Evolutionary conservation across 2,797 vertebrate genomes (phyloP), one percentile per base, ranked within the genome.

Genomic region (Spinus olivaceus): DNA sequence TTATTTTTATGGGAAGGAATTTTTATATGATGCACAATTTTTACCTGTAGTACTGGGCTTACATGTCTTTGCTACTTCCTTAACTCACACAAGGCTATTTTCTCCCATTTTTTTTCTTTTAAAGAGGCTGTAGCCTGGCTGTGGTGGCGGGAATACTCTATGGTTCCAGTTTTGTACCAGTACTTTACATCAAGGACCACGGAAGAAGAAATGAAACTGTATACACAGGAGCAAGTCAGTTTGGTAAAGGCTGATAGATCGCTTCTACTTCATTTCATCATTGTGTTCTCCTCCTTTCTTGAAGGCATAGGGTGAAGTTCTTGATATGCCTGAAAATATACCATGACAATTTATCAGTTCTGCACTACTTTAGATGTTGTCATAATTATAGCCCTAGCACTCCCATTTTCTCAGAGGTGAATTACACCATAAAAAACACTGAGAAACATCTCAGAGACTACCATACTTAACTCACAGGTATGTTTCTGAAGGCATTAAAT

Each of bases 171-270:
- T 98, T 99, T 92, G 65, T 98, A 32, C 99, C 99, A 9, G 96
- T 99, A 56, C 98, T 99, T 92, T 99, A 99, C 95, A 99, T 99
- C 81, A 99, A 99, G 97, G 98, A 98, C 90, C 98, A 98, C 42
- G 98, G 98, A 54, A 96, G 96, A 32, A 97, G 94, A 94, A 98
- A 96, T 81, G 98, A 95, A 69, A 99, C 98, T 42, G 23, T 96
- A 3, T 99, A 98, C 42, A 61, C 97, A 28, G 98, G 98, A 88
- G 98, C 99, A 69, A 99, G 98, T 95, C 96, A 98, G 60, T 98
- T 98, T 54, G 98, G 99, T 99, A 97, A 94, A 96, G 28, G 25
- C 64, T 64, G 57, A 76, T 59, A 63, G 15, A 24, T 64, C 6
- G n/a, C 21, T 85, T 80, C 60, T 79, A 10, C 49, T 91, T 93